Evolutionary conservation across 1,140 invertebrate genomes (phyloP), one percentile per base, ranked within the genome.

Genomic region (Drosophila gunungcola): DNA sequence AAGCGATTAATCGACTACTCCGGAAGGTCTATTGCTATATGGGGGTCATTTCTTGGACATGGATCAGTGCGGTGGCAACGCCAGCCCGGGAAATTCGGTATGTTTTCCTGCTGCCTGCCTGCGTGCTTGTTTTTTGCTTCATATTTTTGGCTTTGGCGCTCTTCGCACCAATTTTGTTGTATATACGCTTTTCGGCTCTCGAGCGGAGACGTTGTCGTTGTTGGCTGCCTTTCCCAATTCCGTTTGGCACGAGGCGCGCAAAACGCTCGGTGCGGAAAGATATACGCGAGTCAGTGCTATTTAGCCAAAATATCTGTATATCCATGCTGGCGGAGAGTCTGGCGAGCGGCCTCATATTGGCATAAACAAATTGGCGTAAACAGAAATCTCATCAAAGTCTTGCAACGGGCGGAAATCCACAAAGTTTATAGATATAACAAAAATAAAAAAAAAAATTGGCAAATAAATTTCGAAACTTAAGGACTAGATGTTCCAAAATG

Each of bases 151-250:
- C 62, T 73, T 73, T 63, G 70, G 67, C 81, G 68, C 83, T 80
- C 62, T 70, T 55, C 58, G 51, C 36, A 36, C 32, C 74, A 89
- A 89, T 80, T 74, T 84, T 79, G 78, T 89, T 89, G 85, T 88
- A 89, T 89, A 88, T 80, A 88, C 84, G 84, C 76, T 88, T 88
- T 88, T 88, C 77, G 84, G 76, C 77, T 89, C 72, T 84, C 84
- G 84, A 88, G 68, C 85, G 72, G 84, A 72, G 73, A 89, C 80
- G 84, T 89, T 74, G 83, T 88, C 63, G 80, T 76, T 51, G 54
- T 73, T 65, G 73, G 68, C 78, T 75, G 82, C 78, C 82, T 81
- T 85, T 41, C 78, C 52, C 60, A 64, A 81, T 73, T 78, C 45
- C 79, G 72, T 74, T 85, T 77, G 75, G 69, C 80, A 77, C 81